phyloP scores from a whole-genome alignment of 2,888 invertebrate genomes.

The Brachypterus glaber region DNA sequence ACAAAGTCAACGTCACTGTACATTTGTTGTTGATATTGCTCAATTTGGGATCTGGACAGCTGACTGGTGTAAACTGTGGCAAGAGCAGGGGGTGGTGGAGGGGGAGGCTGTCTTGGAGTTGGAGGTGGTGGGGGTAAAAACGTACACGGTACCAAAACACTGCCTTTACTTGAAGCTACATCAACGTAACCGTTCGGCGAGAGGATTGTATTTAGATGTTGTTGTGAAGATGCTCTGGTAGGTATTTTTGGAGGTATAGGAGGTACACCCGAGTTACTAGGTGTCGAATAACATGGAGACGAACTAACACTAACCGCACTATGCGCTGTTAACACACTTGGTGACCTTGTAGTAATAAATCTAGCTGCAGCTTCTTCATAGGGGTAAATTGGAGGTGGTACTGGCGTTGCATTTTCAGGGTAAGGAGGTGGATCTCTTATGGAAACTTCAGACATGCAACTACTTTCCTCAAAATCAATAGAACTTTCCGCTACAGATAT shows the following conservation, averaged over 20 bases:
- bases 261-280: constrained; percentile 33
- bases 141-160: constrained; percentile 42
- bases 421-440: constrained; percentile 60
- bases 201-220: constrained; percentile 43
- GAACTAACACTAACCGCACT: constrained; percentile 56
- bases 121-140: constrained; percentile 53
- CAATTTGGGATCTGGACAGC: constrained; percentile 65
- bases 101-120: constrained; percentile 43
- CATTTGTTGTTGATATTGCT: constrained; percentile 80
- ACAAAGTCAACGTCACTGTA: constrained; percentile 89
- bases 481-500: constrained; percentile 17
- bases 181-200: constrained; percentile 55
- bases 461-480: constrained; percentile 31
- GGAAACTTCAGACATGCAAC: constrained; percentile 30
- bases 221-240: constrained; percentile 44
- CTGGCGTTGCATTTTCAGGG: constrained; percentile 43
- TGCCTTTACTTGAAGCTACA: constrained; percentile 48
- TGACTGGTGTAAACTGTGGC: constrained; percentile 65
- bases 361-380: constrained; percentile 66
- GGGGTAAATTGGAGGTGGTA: constrained; percentile 51
- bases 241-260: constrained; percentile 39
- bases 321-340: constrained; percentile 68
- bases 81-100: constrained; percentile 56
- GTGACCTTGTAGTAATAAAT: constrained; percentile 67
- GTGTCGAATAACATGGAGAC: constrained; percentile 49